A percentile compares a stretch with the other conserved stretches of the same genome.
Evolutionary conservation across 2,888 invertebrate genomes (phyloP).

Genomic region (Rhagophthalmus giganteus): DNA sequence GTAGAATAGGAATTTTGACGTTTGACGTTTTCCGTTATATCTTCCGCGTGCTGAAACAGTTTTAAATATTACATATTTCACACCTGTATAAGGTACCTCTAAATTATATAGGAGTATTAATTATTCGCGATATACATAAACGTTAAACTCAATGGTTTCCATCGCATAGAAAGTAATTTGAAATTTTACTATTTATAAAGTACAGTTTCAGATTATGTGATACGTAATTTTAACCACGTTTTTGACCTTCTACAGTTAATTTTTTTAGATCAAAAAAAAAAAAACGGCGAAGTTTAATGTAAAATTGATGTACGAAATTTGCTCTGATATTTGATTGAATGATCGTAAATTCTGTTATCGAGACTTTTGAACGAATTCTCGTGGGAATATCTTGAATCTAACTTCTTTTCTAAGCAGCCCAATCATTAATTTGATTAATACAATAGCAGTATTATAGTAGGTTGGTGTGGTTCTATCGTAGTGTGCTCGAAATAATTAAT

Average conservation of each 20-base stretch:
- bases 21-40: not conserved
- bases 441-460: not conserved
- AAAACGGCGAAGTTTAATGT: slow-evolving; percentile 1
- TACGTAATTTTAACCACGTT: slow-evolving; percentile 16
- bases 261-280: slow-evolving; percentile 13
- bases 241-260: slow-evolving; percentile 24
- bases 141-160: not conserved
- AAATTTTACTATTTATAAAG: slow-evolving; percentile 6
- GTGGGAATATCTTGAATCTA: not conserved
- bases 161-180: not conserved
- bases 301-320: not conserved
- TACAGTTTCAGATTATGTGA: slow-evolving; percentile 18
- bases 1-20: too few relatives aligned
- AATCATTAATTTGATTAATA: not conserved
- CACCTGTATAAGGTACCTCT: not conserved
- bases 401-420: not conserved
- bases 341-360: not conserved
- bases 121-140: too few relatives aligned
- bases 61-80: not conserved
- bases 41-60: too few relatives aligned
- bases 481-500: too few relatives aligned
- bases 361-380: not conserved
- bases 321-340: not conserved
- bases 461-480: too few relatives aligned
- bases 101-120: too few relatives aligned